These are phyloP conservation scores for Acomys russatus DNA, from an alignment of 2,797 vertebrate genomes.

Conservation along the genomic window DNA sequence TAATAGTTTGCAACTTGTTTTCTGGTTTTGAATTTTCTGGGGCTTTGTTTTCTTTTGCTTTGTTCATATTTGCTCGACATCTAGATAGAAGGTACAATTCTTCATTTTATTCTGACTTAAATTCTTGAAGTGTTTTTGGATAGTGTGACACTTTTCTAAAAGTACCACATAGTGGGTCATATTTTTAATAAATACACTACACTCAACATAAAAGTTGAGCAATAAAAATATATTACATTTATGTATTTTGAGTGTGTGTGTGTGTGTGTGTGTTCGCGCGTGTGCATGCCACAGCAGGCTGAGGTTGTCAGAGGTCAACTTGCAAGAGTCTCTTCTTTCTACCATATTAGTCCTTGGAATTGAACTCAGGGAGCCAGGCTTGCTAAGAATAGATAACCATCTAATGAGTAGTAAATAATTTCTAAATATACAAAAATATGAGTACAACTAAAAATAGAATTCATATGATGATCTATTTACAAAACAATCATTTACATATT, in stretches of 20 bases:
- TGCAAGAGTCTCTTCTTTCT: background rate
- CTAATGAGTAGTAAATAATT: background rate
- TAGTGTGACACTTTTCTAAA: background rate
- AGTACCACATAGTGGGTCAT: background rate
- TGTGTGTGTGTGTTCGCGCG: background rate
- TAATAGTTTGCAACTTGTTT: background rate
- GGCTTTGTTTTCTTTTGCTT: background rate
- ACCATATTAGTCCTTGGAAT: background rate
- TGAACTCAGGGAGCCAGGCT: no score
- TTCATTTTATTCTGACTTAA: slow-evolving; percentile 1
- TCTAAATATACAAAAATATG: slow-evolving; percentile 30
- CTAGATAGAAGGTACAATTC: background rate
- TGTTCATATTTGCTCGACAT: background rate
- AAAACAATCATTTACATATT: background rate
- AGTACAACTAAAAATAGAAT: background rate
- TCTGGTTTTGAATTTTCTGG: background rate
- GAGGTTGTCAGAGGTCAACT: background rate
- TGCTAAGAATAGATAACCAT: background rate
- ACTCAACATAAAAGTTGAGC: background rate
- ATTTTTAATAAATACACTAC: background rate
- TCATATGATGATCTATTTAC: background rate
- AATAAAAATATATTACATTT: background rate
- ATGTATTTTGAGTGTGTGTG: background rate
- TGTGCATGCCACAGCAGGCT: background rate
- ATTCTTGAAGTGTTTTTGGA: background rate